Evolutionary conservation across 2,888 invertebrate species (phyloP), one percentile per base, ranked within the genome.

Genomic region (Lasius fuliginosus): DNA sequence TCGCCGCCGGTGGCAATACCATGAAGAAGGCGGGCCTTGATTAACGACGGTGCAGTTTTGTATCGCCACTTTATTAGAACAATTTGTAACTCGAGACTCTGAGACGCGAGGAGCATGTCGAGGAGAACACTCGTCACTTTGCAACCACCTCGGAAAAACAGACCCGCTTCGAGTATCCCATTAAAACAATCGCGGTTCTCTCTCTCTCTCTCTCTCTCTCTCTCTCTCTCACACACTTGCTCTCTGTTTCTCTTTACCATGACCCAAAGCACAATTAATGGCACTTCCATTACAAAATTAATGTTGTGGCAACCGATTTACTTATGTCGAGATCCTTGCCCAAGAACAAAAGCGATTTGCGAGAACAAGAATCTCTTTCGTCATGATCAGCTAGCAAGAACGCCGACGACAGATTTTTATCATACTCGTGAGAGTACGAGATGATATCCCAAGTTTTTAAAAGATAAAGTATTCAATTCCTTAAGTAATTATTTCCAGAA

Each of bases 1-100:
- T 46, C 68, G 53, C 53, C 49, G 53, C 53, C 42, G 75, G 15
- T 53, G 36, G 49, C 87, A 11, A 83, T 30, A 74, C 64, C 77
- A 9, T 30, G 75, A 18, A 85, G 82, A 84, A 81, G 76, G 42
- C 58, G n/a, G 62, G 23, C 23, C 23, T 81, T 88, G 87, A 89
- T 87, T 83, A 85, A 84, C 60, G 82, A 83, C 23, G 46, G 49
- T 30, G 27, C 49, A 83, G 49, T 83, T 74, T 40, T 68, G 11
- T 49, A 30, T n/a, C 64, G 65, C 42, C 30, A 33, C 74, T 88
- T 86, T 77, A 82, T 87, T 56, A 81, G 69, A 83, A 75, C 67
- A 71, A 84, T 86, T 84, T 76, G 82, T 81, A 83, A 88, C 65
- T 68, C 42, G 30, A 30, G 53, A 69, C 30, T 75, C 49, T 6